These are phyloP conservation scores for Microplitis deprimator DNA, from an alignment of 2,888 invertebrate genomes.

Conservation along the genomic window DNA sequence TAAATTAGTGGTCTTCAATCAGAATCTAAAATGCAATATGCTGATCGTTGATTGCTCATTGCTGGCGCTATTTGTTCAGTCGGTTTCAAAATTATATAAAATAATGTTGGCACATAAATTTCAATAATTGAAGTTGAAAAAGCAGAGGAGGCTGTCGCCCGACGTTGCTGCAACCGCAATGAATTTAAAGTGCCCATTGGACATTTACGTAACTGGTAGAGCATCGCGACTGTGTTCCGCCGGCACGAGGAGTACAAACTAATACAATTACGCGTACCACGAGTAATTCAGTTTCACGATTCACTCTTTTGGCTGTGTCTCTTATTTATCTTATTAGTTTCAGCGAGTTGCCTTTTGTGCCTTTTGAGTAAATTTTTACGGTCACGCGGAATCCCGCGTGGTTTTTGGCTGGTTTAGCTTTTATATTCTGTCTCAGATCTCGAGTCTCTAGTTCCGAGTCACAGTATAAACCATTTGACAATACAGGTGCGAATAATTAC, in stretches of 20 bases:
- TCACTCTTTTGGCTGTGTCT: slow-evolving; percentile 28
- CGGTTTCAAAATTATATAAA: too few species aligned
- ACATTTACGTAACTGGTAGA: slow-evolving; percentile 58
- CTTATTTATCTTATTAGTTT: slow-evolving; percentile 4
- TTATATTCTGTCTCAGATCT: slow-evolving; percentile 16
- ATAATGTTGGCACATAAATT: slow-evolving; percentile 53
- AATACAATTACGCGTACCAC: slow-evolving; percentile 61
- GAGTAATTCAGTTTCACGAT: slow-evolving; percentile 59
- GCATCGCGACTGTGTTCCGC: slow-evolving; percentile 47
- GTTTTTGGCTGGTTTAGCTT: neutral
- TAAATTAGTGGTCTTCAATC: neutral
- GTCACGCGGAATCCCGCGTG: too few species aligned
- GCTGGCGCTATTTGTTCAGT: too few species aligned
- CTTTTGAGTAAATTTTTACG: neutral
- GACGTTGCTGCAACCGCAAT: slow-evolving; percentile 54
- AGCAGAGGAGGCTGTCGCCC: slow-evolving; percentile 37
- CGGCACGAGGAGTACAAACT: slow-evolving; percentile 48
- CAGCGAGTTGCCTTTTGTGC: neutral
- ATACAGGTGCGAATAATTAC: slow-evolving; percentile 58
- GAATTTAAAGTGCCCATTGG: slow-evolving; percentile 56
- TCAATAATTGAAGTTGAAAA: slow-evolving; percentile 54
- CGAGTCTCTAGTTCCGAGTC: neutral
- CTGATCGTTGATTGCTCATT: too few species aligned
- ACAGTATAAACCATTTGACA: slow-evolving; percentile 31
- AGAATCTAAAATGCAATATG: neutral